phyloP scores from a whole-genome alignment of 2,113 vertebrate genomes.

The Coptodon bakossiorum region DNA sequence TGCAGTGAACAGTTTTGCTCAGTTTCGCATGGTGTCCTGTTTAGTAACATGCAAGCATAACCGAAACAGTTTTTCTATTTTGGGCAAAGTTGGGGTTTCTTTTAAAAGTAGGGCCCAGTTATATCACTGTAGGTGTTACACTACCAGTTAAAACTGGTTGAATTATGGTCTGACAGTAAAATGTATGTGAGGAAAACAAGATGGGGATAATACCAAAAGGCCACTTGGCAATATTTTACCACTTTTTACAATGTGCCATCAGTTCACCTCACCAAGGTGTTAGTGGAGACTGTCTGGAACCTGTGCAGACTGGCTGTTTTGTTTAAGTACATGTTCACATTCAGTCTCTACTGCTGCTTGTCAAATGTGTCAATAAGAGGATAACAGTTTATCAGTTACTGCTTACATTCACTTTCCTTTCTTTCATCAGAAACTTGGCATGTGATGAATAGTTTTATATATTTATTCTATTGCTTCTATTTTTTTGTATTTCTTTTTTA shows the following conservation, averaged over 20 bases:
- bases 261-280: conserved; percentile 2
- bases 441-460: not conserved
- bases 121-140: not conserved
- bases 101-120: not conserved
- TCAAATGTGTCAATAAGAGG: not conserved
- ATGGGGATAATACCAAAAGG: not conserved
- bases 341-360: too few species aligned
- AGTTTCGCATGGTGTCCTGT: not conserved
- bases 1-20: not conserved
- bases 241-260: not conserved
- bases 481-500: not conserved
- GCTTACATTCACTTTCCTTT: not conserved
- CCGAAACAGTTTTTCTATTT: not conserved
- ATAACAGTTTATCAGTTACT: not conserved
- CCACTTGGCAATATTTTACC: not conserved
- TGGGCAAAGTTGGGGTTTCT: not conserved
- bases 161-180: not conserved
- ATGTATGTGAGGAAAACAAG: not conserved
- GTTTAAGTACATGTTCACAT: not conserved
- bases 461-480: not conserved
- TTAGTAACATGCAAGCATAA: not conserved
- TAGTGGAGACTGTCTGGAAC: not conserved
- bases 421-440: not conserved
- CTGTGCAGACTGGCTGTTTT: conserved; percentile 6
- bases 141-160: not conserved